A percentile compares a stretch with the other conserved stretches of the same genome.
phyloP scores from a whole-genome alignment of 2,888 invertebrate species.

The Acanthoscelides obtectus region DNA sequence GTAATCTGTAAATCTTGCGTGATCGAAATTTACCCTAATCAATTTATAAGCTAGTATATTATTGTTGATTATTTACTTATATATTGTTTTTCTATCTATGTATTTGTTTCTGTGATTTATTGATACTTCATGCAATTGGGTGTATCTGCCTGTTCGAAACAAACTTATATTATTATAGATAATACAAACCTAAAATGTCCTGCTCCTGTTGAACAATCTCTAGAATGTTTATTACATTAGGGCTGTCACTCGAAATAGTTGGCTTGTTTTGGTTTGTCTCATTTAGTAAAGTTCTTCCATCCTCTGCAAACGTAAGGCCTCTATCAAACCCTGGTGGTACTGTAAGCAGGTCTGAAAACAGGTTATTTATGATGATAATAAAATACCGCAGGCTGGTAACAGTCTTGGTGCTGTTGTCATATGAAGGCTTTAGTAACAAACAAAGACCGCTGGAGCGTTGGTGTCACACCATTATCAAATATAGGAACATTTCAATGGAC shows the following conservation, averaged over 20 bases:
- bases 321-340: constrained; percentile 65
- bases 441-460: too few species aligned
- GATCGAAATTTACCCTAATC: too few species aligned
- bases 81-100: constrained; percentile 5
- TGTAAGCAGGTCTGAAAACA: constrained; percentile 37
- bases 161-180: constrained; percentile 3
- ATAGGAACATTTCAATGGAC: too few species aligned
- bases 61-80: too few species aligned
- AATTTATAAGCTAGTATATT: too few species aligned
- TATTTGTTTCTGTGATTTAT: constrained; percentile 3
- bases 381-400: background rate
- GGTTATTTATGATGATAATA: constrained; percentile 1
- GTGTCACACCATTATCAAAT: too few species aligned
- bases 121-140: constrained; percentile 2
- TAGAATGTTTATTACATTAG: constrained; percentile 52
- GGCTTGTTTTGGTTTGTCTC: background rate
- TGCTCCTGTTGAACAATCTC: constrained; percentile 59
- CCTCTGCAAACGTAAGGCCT: constrained; percentile 55
- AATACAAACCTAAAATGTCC: constrained; percentile 51
- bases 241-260: constrained; percentile 1
- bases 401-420: background rate
- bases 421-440: too few species aligned
- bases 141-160: constrained; percentile 5
- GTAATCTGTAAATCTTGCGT: too few species aligned
- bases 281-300: constrained; percentile 41